Percentiles rank a stretch among this genome's conserved stretches.
These are phyloP conservation scores for Phrynosoma platyrhinos DNA, from an alignment of 2,113 vertebrate species.

Conservation along the genomic window DNA sequence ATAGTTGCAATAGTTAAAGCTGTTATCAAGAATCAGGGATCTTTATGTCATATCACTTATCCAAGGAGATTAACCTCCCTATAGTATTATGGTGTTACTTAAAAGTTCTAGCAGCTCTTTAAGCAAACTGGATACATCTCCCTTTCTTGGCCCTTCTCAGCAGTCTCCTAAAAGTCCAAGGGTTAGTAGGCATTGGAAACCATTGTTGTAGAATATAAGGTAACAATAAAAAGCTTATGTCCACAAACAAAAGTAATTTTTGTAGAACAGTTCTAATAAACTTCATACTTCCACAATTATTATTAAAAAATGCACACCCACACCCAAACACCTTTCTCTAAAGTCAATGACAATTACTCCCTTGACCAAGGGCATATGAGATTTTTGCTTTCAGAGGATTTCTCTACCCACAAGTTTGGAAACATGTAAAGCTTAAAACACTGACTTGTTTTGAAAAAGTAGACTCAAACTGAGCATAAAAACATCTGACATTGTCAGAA, in stretches of 20 bases:
- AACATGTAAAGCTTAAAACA: neutral
- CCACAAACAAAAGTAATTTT: neutral
- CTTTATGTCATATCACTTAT: slow-evolving; percentile 50
- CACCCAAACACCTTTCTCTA: slow-evolving; percentile 10
- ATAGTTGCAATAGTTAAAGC: slow-evolving; percentile 44
- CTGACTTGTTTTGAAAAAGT: neutral
- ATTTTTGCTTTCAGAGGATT: neutral
- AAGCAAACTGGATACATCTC: neutral
- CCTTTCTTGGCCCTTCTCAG: neutral
- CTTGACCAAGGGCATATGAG: neutral
- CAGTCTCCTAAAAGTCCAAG: slow-evolving; percentile 17
- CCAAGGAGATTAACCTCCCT: slow-evolving; percentile 46
- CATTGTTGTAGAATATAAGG: slow-evolving; percentile 18
- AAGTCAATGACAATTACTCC: neutral
- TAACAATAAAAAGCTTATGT: neutral
- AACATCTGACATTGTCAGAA: neutral
- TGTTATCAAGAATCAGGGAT: slow-evolving; percentile 43
- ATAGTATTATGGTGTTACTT: slow-evolving; percentile 38
- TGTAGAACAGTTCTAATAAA: neutral
- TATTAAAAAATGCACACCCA: neutral
- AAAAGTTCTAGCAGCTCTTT: slow-evolving; percentile 31
- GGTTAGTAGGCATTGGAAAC: neutral
- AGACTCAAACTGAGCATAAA: neutral
- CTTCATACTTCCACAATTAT: slow-evolving; percentile 20
- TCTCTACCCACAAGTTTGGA: neutral